phyloP scores from a whole-genome alignment of 2,888 invertebrate genomes.

The Euplexia lucipara region DNA sequence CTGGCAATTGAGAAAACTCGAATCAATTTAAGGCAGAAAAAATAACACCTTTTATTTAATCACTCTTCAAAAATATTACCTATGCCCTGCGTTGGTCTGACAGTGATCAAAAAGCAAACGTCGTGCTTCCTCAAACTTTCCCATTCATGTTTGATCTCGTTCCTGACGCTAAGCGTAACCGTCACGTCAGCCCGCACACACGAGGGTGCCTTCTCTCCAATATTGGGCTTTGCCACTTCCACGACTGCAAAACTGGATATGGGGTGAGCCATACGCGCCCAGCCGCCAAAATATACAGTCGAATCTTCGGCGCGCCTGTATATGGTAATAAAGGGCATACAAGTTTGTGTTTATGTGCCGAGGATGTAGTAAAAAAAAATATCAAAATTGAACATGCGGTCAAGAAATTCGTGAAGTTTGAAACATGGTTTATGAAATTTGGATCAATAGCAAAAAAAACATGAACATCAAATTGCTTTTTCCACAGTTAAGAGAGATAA shows the following conservation, averaged over 20 bases:
- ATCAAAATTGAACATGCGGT: too few relatives aligned
- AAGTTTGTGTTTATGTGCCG: too few relatives aligned
- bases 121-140: constrained; percentile 99
- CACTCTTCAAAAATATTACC: constrained; percentile 89
- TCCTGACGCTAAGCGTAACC: constrained; percentile 97
- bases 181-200: constrained; percentile 98
- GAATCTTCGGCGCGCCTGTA: constrained; percentile 96
- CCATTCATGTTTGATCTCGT: constrained; percentile 99
- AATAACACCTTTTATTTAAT: not conserved
- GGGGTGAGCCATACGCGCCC: constrained; percentile 99
- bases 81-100: constrained; percentile 95
- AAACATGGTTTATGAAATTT: too few relatives aligned
- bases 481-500: too few relatives aligned
- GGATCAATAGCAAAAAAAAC: too few relatives aligned
- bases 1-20: constrained; percentile 70
- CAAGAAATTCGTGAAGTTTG: too few relatives aligned
- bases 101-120: constrained; percentile 98
- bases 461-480: too few relatives aligned
- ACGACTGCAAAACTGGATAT: constrained; percentile 98
- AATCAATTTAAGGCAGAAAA: not conserved
- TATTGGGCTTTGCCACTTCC: constrained; percentile 97
- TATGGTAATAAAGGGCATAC: too few relatives aligned
- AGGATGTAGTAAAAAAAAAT: too few relatives aligned
- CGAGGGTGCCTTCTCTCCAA: constrained; percentile 98
- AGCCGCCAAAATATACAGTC: constrained; percentile 97